Evolutionary conservation across 2,113 vertebrate genomes (phyloP), one percentile per base, ranked within the genome.

Genomic region (Oenanthe melanoleuca): DNA sequence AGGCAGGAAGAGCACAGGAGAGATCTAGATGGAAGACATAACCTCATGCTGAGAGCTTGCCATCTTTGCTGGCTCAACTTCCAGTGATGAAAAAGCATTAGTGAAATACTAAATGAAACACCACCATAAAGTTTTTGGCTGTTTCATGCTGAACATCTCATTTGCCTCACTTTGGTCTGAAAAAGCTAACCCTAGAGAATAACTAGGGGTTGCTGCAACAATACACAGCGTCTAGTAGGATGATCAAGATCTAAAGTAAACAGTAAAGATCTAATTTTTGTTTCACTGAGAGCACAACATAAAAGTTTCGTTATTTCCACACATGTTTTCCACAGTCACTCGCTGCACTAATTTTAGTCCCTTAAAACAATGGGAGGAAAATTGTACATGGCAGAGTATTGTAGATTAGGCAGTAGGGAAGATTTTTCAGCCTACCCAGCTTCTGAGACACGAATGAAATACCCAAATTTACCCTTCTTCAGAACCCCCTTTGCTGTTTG

Each of bases 281-380:
- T 77, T 83, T 66, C 21, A 70, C 11, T 80, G 40, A 66, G 4
- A 65, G 8, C 2, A 1, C 14, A 93, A 69, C 3, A 19, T 18
- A 23, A 2, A 53, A 57, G 19, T 45, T 84, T 85, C 1, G 1
- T 57, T 77, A 57, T 84, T 92, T 93, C 72, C 40, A 67, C 69
- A 70, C 5, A n/a, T 7, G 14, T 83, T 81, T 80, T 84, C 40
- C 47, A 55, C 53, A 85, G 72, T 73, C 71, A 70, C 13, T 55
- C 11, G 53, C 23, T 70, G 50, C 26, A 45, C 45, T 93, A 94
- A 92, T 94, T 93, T 92, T 93, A 93, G 72, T 65, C 25, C 31
- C n/a, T 16, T 70, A 45, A 78, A 96, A 96, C 88, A 96, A 95
- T 84, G 33, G 91, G 28, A 96, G 47, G 72, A 88, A 92, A 94